Base-by-base conservation (phyloP, 1,140 invertebrate species). In the Lasioglossum albipes region DNA sequence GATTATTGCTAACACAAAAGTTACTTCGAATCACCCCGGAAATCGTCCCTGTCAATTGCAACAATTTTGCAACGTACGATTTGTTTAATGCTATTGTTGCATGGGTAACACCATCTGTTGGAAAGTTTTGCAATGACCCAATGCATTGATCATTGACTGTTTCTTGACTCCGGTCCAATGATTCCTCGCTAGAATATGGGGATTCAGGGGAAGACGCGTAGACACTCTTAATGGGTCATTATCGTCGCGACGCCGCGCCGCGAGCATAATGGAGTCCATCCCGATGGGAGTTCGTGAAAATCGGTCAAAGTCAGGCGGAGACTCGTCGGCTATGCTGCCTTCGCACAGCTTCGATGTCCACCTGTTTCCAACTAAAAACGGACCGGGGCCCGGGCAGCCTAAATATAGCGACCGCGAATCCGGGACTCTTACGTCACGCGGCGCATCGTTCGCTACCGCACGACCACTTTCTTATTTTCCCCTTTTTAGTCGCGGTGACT, bases 311-410 rank as follows among this genome's bases (percentile, higher is more conserved):
- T 93, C 92, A 92, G 75, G 13, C 75, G 62, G 27, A 85, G 82
- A 86, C 79, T 69, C 84, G 87, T 85, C 83, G 85, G 70, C 86
- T 85, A 89, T 88, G 83, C 84, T 81, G 81, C 71, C 67, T 81
- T 70, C 80, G 79, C 68, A 75, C 54, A 59, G 59, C 77, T 87
- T 83, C 57, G 74, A 83, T 81, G 86, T 92, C 91, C 92, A 93
- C 92, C 92, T 93, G 92, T 93, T 93, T 91, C 87, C 81, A 81
- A 90, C 90, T 92, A 92, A 92, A 93, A 93, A 91, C 91, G 90
- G 90, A 89, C 84, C 82, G 88, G 81, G 81, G 86, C 90, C 91
- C 89, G 91, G 91, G 89, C 89, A 91, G 81, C 84, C 90, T 93
- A 93, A 93, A 92, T 90, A 89, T 92, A 92, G 85, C 88, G 82